Base-by-base conservation (phyloP, 2,797 vertebrate species). In the Chrosomus eos region DNA sequence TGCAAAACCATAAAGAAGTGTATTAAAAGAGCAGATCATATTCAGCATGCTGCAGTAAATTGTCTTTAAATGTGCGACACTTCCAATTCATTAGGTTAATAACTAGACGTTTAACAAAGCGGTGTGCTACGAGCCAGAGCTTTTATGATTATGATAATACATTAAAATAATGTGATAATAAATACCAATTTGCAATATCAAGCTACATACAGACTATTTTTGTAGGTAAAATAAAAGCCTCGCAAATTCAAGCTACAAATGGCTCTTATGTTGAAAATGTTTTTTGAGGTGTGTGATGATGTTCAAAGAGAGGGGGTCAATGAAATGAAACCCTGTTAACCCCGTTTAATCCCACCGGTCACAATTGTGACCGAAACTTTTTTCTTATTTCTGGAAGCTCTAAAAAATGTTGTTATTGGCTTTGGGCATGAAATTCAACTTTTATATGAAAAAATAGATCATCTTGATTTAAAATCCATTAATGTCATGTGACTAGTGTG, bases 261-360 rank as follows among this genome's bases (percentile, higher is more conserved):
- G 26, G n/a, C 13, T 26, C n/a, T 62, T 28, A 11, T 14, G 60
- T 62, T 14, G 10, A 28, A 62, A 28, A 28, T 62, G 28, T 4
- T 74, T 74, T 74, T 33, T 33, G 10, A 23, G 72, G 28, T 53
- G 19, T 36, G 31, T n/a, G 31, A 51, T 51, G 26, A 74, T 51
- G 26, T 48, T 48, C 4, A 72, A 10, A 51, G 45, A 21, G 43
- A 72, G 14, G 4, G 13, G 68, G 38, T 90, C 89, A 89, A 92
- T 4, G 21, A 73, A 72, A 26, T 16, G 13, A 16, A 62, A 28
- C 5, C 60, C n/a, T 3, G 60, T 13, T 23, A 45, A 14, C n/a
- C n/a, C n/a, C n/a, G n/a, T n/a, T n/a, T n/a, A n/a, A n/a, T n/a
- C n/a, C n/a, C n/a, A n/a, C n/a, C n/a, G n/a, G n/a, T n/a, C n/a